Evolutionary conservation across 2,888 invertebrate genomes (phyloP).

Genomic region (Atrina japonica): DNA sequence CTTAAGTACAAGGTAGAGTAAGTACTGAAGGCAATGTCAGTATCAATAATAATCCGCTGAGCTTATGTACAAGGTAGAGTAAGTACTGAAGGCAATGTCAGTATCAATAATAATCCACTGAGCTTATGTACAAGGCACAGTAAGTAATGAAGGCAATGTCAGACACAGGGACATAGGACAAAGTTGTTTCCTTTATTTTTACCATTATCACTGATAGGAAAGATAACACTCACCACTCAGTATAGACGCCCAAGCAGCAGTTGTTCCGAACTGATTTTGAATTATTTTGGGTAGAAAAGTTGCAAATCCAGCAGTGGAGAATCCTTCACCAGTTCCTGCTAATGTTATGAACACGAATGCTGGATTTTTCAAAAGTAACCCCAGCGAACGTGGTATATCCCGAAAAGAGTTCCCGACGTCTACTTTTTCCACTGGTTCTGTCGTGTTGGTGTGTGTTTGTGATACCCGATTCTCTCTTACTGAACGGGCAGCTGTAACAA

Average conservation of each 20-base stretch:
- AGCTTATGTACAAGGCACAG: no score
- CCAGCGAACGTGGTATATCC: slow-evolving; percentile 53
- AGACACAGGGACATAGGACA: no score
- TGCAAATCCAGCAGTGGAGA: slow-evolving; percentile 83
- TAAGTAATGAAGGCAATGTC: no score
- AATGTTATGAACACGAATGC: slow-evolving; percentile 85
- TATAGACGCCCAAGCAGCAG: slow-evolving; percentile 86
- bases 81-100: no score
- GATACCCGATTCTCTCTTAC: slow-evolving; percentile 59
- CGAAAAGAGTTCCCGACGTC: slow-evolving; percentile 33
- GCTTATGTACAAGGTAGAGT: no score
- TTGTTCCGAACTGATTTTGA: slow-evolving; percentile 87
- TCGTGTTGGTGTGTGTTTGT: slow-evolving; percentile 62
- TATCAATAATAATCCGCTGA: no score
- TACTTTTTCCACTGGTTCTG: slow-evolving; percentile 35
- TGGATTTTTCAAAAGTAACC: slow-evolving; percentile 62
- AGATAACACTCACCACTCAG: slow-evolving; percentile 85
- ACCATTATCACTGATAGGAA: no score
- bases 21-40: no score
- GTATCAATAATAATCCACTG: no score
- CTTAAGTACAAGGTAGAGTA: no score
- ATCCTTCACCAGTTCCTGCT: slow-evolving; percentile 83
- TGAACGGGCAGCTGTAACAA: slow-evolving; percentile 60
- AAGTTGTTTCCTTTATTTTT: no score
- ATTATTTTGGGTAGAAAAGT: slow-evolving; percentile 89